Evolutionary conservation across 1,140 invertebrate species (phyloP), one percentile per base, ranked within the genome.

Genomic region (Argopecten irradians): DNA sequence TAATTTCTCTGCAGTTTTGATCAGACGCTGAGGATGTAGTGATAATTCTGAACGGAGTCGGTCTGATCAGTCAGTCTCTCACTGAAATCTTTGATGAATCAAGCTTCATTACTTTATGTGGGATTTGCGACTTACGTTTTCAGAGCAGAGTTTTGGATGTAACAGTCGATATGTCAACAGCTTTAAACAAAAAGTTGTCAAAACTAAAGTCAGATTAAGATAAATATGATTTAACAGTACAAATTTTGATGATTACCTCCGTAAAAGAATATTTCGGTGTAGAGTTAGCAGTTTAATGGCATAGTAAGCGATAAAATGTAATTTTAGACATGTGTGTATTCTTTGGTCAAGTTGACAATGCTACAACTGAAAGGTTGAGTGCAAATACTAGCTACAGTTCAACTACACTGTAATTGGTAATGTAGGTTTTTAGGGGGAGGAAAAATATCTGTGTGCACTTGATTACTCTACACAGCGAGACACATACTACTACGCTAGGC

Each of bases 361-460:
- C 55, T 3, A 0, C 5, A 71, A 2, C 8, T 71, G 55, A 71
- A 71, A 71, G 55, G 55, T 71, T 71, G 55, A 28, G 55, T 71
- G 55, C 55, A 71, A 71, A 71, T 71, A 71, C 55, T 71, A 71
- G 55, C 55, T 71, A 71, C 55, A 71, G 55, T 71, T 71, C 55
- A 71, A 71, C 55, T 71, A 71, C 55, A 71, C 55, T 71, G 55
- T 71, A 71, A 71, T 71, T 71, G 55, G 55, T 71, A 71, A n/a
- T 71, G 16, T 71, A 71, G 55, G 55, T n/a, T 28, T 71, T 71
- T n/a, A 28, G 55, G 55, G 43, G 55, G 55, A 71, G 55, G 55
- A 71, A n/a, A 71, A 71, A 71, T 71, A 71, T 71, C 55, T 71
- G 55, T 71, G 11, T 71, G 55, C 55, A 71, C 55, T 71, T n/a